phyloP scores from a whole-genome alignment of 2,797 vertebrate genomes.

The Danio albolineatus region DNA sequence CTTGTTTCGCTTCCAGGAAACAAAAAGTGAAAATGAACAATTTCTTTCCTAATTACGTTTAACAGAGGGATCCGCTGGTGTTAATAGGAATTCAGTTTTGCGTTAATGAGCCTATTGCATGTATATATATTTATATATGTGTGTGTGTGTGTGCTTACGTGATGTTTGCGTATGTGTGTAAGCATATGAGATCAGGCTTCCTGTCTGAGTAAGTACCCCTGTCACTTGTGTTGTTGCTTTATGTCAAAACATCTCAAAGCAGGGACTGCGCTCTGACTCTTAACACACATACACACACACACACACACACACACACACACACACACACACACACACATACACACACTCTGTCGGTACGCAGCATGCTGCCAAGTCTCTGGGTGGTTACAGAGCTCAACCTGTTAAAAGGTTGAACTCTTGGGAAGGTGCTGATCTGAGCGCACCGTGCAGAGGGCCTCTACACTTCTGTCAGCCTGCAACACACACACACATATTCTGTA shows the following conservation, averaged over 20 bases:
- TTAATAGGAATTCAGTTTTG: constrained; percentile 31
- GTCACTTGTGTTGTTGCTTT: constrained; percentile 80
- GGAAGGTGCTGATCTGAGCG: constrained; percentile 78
- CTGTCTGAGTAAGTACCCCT: constrained; percentile 79
- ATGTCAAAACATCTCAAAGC: constrained; percentile 84
- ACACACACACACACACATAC: constrained; percentile 41
- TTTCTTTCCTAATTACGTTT: constrained; percentile 28
- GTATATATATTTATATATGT: not conserved
- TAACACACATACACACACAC: constrained; percentile 46
- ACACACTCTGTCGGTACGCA: constrained; percentile 30
- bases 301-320: constrained; percentile 36
- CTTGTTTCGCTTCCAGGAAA: not conserved
- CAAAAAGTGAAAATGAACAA: constrained; percentile 20
- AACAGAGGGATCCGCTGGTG: constrained; percentile 23
- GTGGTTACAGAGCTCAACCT: constrained; percentile 75
- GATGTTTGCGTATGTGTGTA: constrained; percentile 35
- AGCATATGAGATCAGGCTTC: constrained; percentile 62
- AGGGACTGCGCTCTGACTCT: constrained; percentile 76
- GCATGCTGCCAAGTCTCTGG: constrained; percentile 75
- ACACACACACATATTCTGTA: constrained; percentile 26
- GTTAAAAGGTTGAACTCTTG: constrained; percentile 76
- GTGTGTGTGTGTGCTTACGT: constrained; percentile 44
- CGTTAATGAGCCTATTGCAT: constrained; percentile 19
- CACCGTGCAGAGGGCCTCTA: constrained; percentile 53
- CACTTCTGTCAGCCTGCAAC: constrained; percentile 42